A percentile compares a stretch with the other conserved stretches of the same genome.
Evolutionary conservation across 2,113 vertebrate genomes (phyloP).

Genomic region (Grallaria varia): DNA sequence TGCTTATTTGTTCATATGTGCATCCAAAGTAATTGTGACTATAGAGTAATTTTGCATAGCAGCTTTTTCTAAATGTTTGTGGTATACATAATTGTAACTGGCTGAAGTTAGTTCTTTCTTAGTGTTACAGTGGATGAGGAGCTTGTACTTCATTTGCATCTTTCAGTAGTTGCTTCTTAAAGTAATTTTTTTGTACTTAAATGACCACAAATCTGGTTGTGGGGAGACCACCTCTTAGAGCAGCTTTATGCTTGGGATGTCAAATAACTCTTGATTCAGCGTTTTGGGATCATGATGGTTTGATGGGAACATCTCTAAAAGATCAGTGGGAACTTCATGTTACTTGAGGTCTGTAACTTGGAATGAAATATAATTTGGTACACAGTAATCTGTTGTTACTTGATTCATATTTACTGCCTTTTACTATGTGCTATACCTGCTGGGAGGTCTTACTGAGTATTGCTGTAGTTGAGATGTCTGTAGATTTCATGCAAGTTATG

Average conservation of each 20-base stretch:
- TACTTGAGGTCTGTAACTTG: neutral
- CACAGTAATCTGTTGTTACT: neutral
- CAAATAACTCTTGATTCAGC: neutral
- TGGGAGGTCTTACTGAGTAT: neutral
- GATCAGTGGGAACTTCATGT: neutral
- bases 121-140: neutral
- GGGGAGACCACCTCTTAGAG: neutral
- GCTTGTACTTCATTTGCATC: neutral
- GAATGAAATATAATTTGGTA: neutral
- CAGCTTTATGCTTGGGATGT: neutral
- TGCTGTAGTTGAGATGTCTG: neutral
- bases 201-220: neutral
- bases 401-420: neutral
- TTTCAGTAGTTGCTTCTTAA: neutral
- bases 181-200: neutral
- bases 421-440: neutral
- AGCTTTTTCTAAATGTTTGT: neutral
- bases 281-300: neutral
- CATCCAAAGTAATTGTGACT: neutral
- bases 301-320: neutral
- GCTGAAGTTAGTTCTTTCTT: neutral
- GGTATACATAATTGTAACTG: fast-evolving
- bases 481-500: neutral
- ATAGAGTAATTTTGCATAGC: neutral
- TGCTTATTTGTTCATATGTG: neutral